phyloP scores from a whole-genome alignment of 2,888 invertebrate genomes.

The Aproaerema taeniolella region DNA sequence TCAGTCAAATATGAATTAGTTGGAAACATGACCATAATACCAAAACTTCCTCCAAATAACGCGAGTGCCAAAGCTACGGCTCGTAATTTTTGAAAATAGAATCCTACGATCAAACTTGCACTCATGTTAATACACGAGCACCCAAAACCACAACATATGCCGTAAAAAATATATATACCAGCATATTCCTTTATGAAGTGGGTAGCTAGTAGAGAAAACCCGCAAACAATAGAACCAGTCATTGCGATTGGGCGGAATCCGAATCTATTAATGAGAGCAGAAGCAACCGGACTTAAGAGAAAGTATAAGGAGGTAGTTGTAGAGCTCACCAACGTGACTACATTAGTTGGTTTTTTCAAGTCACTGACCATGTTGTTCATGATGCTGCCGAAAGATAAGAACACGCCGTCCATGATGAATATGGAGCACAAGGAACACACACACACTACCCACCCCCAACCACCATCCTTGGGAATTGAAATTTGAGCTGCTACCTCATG shows the following conservation, averaged over 20 bases:
- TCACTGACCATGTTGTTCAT: conserved; percentile 46
- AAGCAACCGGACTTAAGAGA: conserved; percentile 48
- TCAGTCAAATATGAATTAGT: conserved; percentile 47
- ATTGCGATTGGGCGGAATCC: conserved; percentile 60
- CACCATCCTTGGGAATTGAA: conserved; percentile 55
- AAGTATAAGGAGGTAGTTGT: conserved; percentile 56
- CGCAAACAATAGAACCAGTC: conserved; percentile 51
- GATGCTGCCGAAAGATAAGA: conserved; percentile 58
- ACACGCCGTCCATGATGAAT: conserved; percentile 52
- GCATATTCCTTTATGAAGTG: conserved; percentile 44
- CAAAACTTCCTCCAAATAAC: conserved; percentile 53
- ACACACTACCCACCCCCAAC: conserved; percentile 68
- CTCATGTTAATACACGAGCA: conserved; percentile 55
- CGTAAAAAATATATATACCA: conserved; percentile 49
- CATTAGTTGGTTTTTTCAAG: conserved; percentile 35
- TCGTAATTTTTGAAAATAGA: conserved; percentile 62
- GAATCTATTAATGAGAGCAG: conserved; percentile 62
- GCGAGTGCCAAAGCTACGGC: conserved; percentile 52
- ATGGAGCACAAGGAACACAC: conserved; percentile 42
- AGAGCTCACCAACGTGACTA: conserved; percentile 54
- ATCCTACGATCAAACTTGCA: conserved; percentile 53
- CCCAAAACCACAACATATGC: conserved; percentile 50
- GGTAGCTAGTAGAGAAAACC: conserved; percentile 43
- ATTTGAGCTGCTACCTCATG: conserved; percentile 66
- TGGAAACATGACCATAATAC: no score